Base-by-base conservation (phyloP, 1,140 invertebrate species). In the Coelopa frigida region DNA sequence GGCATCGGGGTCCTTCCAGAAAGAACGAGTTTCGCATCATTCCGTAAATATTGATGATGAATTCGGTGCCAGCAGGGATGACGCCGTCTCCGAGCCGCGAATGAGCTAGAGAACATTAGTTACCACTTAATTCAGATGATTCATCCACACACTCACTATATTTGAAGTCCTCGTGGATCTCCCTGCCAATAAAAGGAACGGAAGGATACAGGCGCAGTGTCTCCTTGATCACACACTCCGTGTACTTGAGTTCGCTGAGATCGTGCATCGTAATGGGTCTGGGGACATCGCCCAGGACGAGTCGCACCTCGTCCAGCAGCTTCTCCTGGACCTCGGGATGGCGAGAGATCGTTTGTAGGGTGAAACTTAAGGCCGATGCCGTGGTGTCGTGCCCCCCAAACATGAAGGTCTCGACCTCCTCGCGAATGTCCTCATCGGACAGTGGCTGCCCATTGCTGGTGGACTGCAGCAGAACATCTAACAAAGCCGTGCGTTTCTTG, bases 181-280 rank as follows among this genome's bases (percentile, higher is more conserved):
- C 61, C 45, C 84, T 62, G 37, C 73, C 64, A 8, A 67, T 46
- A 0, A 67, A 6, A 0, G 64, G 61, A 6, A 83, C 82, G 0
- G 81, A 75, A 2, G 84, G 83, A 63, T 76, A 83, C 11, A 85
- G 55, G 29, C 84, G 70, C 11, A 85, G 58, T 0, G 78, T 72
- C 65, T 87, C 84, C 65, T 85, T 87, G 11, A 87, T 76, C 18
- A 82, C 79, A 59, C 78, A 74, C 48, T 87, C 85, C 46, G 84
- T 58, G 55, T 84, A 87, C 58, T 79, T 80, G 38, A 87, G 54
- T 31, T 81, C 67, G 14, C 60, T 70, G 3, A 84, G 55, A 51
- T 83, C 78, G 0, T 49, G 32, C 57, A 73, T 4, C 59, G 64
- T 75, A 0, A 76, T 59, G 2, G 68, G 44, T 3, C 68, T 51